Evolutionary conservation across 2,888 invertebrate species (phyloP), one percentile per base, ranked within the genome.

Genomic region (Blastobasis lacticolella): DNA sequence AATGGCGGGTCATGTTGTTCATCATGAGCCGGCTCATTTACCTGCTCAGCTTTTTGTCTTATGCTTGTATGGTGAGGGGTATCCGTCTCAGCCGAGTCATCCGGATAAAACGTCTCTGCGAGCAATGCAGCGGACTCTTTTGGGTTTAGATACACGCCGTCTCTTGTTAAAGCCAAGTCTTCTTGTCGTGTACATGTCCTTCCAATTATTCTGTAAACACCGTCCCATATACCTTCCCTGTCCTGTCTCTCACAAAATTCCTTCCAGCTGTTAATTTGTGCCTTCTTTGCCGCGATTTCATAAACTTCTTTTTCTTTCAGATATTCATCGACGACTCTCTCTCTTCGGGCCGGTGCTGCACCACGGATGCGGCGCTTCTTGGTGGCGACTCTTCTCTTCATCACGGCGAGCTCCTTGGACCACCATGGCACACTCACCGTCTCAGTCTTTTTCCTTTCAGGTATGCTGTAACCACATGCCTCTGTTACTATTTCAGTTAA

Each of bases 221-320:
- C 47, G 5, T 52, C 52, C 51, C 48, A 59, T 4, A 57, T 1
- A 4, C 49, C 46, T 43, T 59, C 59, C 37, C 9, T 52, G 5
- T 57, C 56, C 50, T 61, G 60, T 36, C n/a, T 53, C 0, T 7
- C 6, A 5, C 61, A 62, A 10, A 56, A 59, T 0, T 45, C 48
- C 37, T 53, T 62, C 61, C 62, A 60, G 43, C 61, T 59, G 0
- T 48, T 10, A 3, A 41, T 53, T 37, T 54, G 53, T 0, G 60
- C 60, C 7, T 38, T 43, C 10, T 51, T 46, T 0, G 48, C 53
- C 45, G 42, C 44, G 9, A 40, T 6, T 53, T 48, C 46, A 40
- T 40, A 40, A 40, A 8, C 6, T 40, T 40, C 41, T 8, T n/a
- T n/a, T n/a, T n/a, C n/a, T n/a, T n/a, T n/a, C n/a, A 8, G 2